Evolutionary conservation across 2,797 vertebrate species (phyloP).

Genomic region (Diplodus sargus): DNA sequence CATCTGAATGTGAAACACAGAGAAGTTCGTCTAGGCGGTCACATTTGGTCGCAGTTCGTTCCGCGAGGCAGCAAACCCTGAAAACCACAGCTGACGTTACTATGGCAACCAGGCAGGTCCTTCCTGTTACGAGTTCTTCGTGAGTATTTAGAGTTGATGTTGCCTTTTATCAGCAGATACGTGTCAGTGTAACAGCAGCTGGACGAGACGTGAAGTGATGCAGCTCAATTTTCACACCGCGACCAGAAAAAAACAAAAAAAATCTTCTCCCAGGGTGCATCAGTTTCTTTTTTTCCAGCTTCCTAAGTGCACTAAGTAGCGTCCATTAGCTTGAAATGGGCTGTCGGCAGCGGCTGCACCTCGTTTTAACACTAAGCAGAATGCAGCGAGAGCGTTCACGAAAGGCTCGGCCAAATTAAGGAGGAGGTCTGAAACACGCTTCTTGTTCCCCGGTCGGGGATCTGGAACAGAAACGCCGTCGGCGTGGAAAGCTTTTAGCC

Average conservation of each 20-base stretch:
- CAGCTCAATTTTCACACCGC: not conserved
- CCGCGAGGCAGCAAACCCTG: not conserved
- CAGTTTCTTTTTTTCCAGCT: not conserved
- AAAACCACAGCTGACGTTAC: constrained; percentile 48
- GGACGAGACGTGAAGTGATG: not conserved
- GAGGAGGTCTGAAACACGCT: not conserved
- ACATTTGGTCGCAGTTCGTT: not conserved
- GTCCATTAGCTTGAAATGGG: constrained; percentile 32
- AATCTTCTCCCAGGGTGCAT: too few species aligned
- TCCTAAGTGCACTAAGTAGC: constrained; percentile 17
- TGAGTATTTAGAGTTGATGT: not conserved
- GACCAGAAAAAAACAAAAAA: not conserved
- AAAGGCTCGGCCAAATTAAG: not conserved
- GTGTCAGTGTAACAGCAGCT: not conserved
- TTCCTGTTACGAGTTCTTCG: constrained; percentile 34
- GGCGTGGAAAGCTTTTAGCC: constrained; percentile 31
- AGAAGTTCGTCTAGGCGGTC: not conserved
- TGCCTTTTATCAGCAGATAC: too few species aligned
- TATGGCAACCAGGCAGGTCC: constrained; percentile 23
- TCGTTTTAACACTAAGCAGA: constrained; percentile 14
- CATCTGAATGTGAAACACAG: not conserved
- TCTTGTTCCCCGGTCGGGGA: not conserved
- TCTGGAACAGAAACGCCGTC: not conserved
- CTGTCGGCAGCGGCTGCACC: not conserved
- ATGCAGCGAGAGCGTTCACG: not conserved